Base-by-base conservation (phyloP, 2,797 vertebrate species). In the Centropyge bicolor region DNA sequence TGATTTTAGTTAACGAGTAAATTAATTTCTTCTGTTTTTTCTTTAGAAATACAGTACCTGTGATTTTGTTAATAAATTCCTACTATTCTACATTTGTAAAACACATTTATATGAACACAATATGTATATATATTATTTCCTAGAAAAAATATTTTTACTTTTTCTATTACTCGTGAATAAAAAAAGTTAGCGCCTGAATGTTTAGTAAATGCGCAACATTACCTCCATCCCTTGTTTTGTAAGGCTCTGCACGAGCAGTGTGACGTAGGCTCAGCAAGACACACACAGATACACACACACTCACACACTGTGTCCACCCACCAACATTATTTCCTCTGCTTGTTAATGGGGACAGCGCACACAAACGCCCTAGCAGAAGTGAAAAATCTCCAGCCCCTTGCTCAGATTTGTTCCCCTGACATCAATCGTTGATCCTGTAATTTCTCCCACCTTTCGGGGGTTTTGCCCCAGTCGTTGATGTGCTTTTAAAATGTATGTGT, bases 401-500 rank as follows among this genome's bases (percentile, higher is more conserved):
- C 85, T 79, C 73, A 69, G 82, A 94, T 94, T 91, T 93, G 90
- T 92, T 93, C 91, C 86, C 91, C 82, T 86, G 89, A 93, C 92
- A 95, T 94, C 89, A 92, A 90, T 88, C 90, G 88, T 91, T 93
- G 90, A 91, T 93, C 91, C 88, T 85, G 88, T 94, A 92, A 93
- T 92, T 93, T 93, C 87, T 92, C 82, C 69, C 76, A 92, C 90
- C 89, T 93, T 91, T 93, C 61, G 13, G 85, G 82, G 59, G 75
- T 86, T 73, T 89, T 65, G 84, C 85, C 71, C 72, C 64, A 74
- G 84, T 78, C 86, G 77, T 76, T 92, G 87, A 93, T 92, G 83
- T 88, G 91, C 85, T 92, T 95, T 95, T 91, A 93, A 95, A 95
- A 95, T 92, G 92, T 85, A 91, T 91, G 88, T 88, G 85, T 90